phyloP scores from a whole-genome alignment of 2,888 invertebrate species.

The Physocephala rufipes region DNA sequence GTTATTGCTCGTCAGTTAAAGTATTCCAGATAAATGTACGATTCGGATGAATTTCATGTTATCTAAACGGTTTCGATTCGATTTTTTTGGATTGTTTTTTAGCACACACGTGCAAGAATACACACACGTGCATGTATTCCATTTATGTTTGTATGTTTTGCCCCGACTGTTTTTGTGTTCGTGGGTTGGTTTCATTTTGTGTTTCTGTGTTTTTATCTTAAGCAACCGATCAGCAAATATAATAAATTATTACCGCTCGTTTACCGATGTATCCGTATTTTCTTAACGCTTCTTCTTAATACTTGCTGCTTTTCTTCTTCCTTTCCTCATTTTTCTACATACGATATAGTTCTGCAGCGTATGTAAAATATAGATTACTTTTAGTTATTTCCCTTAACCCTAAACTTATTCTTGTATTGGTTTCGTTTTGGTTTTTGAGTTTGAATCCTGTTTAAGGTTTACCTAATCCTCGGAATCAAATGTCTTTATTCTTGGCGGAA shows the following conservation, averaged over 20 bases:
- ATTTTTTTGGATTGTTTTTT: constrained; percentile 3
- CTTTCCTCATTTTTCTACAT: background rate
- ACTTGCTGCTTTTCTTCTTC: background rate
- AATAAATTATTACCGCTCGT: constrained; percentile 36
- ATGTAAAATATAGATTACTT: no score
- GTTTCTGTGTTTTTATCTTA: constrained; percentile 17
- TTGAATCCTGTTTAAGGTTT: constrained; percentile 33
- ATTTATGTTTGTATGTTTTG: constrained; percentile 1
- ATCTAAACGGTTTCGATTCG: constrained; percentile 39
- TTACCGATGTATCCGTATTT: constrained; percentile 5
- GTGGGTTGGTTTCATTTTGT: constrained; percentile 12
- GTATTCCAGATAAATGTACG: background rate
- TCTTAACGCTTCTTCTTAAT: constrained; percentile 10
- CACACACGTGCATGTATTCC: constrained; percentile 1
- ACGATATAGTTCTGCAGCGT: no score
- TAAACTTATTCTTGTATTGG: background rate
- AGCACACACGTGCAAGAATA: background rate
- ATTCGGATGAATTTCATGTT: no score
- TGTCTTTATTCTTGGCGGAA: background rate
- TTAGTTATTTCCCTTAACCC: no score
- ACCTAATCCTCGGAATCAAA: constrained; percentile 26
- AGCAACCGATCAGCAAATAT: constrained; percentile 38
- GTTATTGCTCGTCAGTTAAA: no score
- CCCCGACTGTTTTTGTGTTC: background rate
- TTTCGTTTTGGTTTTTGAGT: constrained; percentile 23